These are phyloP conservation scores for Archivesica marissinica DNA, from an alignment of 1,140 invertebrate genomes.

Conservation along the genomic window DNA sequence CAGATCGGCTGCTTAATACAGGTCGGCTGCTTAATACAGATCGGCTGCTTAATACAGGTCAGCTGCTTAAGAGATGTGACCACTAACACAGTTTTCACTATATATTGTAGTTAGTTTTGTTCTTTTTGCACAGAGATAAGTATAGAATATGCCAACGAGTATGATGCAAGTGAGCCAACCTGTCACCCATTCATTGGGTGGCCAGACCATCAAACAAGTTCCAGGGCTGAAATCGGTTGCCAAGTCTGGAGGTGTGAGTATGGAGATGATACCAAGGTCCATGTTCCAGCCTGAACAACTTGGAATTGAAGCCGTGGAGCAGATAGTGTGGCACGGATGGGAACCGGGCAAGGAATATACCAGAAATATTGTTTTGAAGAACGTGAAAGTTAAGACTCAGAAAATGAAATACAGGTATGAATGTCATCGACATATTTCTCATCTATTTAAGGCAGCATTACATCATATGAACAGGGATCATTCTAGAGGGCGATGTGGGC, in stretches of 20 bases:
- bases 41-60: too few species aligned
- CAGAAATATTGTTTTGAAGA: slow-evolving; percentile 82
- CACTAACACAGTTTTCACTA: too few species aligned
- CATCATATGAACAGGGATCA: too few species aligned
- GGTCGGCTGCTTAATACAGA: too few species aligned
- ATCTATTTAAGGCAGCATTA: too few species aligned
- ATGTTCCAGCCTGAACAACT: slow-evolving; percentile 62
- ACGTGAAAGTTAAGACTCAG: slow-evolving; percentile 81
- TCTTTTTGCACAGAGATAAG: too few species aligned
- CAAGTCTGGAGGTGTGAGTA: slow-evolving; percentile 29
- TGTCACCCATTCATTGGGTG: slow-evolving; percentile 53
- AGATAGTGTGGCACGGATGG: slow-evolving; percentile 81
- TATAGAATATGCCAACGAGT: slow-evolving; percentile 49
- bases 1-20: too few species aligned
- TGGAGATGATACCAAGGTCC: slow-evolving; percentile 43
- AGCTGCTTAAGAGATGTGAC: too few species aligned
- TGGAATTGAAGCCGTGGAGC: slow-evolving; percentile 81
- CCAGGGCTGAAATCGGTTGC: slow-evolving; percentile 34
- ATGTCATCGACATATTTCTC: background rate
- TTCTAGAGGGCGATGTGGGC: too few species aligned
- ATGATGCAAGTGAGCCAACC: slow-evolving; percentile 69
- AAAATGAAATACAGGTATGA: slow-evolving; percentile 83
- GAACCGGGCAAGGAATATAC: slow-evolving; percentile 83
- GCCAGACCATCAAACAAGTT: slow-evolving; percentile 58
- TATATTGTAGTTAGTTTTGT: too few species aligned